Percentiles rank a stretch among this genome's conserved stretches.
phyloP scores from a whole-genome alignment of 2,888 invertebrate species.

The Plutella xylostella region DNA sequence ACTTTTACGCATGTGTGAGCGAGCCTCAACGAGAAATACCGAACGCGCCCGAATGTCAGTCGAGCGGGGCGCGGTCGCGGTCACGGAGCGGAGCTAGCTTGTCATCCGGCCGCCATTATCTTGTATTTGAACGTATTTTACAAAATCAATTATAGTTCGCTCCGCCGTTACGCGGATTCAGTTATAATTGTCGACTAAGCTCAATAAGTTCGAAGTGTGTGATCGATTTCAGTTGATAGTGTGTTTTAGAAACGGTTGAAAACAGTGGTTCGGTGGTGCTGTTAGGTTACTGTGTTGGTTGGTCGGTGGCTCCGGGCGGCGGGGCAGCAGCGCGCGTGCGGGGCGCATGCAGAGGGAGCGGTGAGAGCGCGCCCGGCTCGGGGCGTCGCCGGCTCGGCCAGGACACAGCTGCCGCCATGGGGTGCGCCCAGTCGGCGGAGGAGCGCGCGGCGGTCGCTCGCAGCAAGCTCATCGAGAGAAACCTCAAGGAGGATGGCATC shows the following conservation, averaged over 20 bases:
- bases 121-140: slow-evolving; percentile 68
- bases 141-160: slow-evolving; percentile 60
- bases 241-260: slow-evolving; percentile 11
- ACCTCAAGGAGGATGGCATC: slow-evolving; percentile 97
- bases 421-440: slow-evolving; percentile 99
- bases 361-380: slow-evolving; percentile 72
- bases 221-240: background rate
- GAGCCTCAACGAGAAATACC: slow-evolving; percentile 58
- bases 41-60: slow-evolving; percentile 66
- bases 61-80: slow-evolving; percentile 73
- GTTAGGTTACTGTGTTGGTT: slow-evolving; percentile 61
- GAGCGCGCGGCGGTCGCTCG: slow-evolving; percentile 98
- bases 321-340: slow-evolving; percentile 56
- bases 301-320: slow-evolving; percentile 47
- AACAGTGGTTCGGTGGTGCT: slow-evolving; percentile 52
- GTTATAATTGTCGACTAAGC: background rate
- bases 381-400: slow-evolving; percentile 63
- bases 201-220: background rate
- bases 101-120: slow-evolving; percentile 74
- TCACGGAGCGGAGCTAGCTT: slow-evolving; percentile 69
- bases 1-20: slow-evolving; percentile 64
- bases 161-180: slow-evolving; percentile 44
- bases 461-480: slow-evolving; percentile 97
- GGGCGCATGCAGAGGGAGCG: slow-evolving; percentile 69
- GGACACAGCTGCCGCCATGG: slow-evolving; percentile 82